phyloP scores from a whole-genome alignment of 2,888 invertebrate genomes.

The Melanostoma scalare region DNA sequence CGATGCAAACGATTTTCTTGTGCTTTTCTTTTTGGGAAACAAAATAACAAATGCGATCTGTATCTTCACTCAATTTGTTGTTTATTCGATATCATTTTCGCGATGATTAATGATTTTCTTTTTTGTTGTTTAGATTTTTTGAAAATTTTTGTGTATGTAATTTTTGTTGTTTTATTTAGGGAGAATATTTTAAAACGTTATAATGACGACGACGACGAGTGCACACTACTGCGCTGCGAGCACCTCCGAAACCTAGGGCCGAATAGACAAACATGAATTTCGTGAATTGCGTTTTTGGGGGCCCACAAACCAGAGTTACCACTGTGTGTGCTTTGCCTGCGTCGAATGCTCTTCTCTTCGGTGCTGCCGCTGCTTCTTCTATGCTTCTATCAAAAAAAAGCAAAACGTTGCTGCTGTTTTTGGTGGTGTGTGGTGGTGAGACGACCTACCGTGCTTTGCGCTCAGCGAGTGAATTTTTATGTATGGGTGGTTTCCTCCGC shows the following conservation, averaged over 20 bases:
- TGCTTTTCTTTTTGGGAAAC: background rate
- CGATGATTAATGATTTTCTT: slow-evolving; percentile 50
- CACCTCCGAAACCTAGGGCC: slow-evolving; percentile 83
- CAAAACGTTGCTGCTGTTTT: slow-evolving; percentile 54
- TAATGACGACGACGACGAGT: slow-evolving; percentile 77
- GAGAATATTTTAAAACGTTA: slow-evolving; percentile 77
- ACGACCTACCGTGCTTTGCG: slow-evolving; percentile 23
- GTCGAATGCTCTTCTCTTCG: slow-evolving; percentile 68
- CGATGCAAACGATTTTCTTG: background rate
- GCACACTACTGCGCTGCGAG: slow-evolving; percentile 81
- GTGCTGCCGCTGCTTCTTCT: slow-evolving; percentile 53
- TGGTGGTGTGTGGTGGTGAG: slow-evolving; percentile 40
- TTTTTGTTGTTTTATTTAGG: slow-evolving; percentile 67
- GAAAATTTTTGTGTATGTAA: slow-evolving; percentile 53
- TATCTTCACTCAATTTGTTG: slow-evolving; percentile 62
- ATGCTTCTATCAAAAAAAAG: slow-evolving; percentile 36
- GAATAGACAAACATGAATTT: slow-evolving; percentile 82
- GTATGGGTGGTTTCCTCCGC: slow-evolving; percentile 52
- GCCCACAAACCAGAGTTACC: slow-evolving; percentile 77
- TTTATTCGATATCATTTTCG: slow-evolving; percentile 70
- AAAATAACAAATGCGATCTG: slow-evolving; percentile 40
- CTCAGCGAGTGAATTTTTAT: slow-evolving; percentile 28
- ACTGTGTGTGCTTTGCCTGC: slow-evolving; percentile 68
- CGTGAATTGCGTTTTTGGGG: slow-evolving; percentile 81
- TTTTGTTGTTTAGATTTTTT: slow-evolving; percentile 44